Percentiles rank a stretch among this genome's conserved stretches.
Conservation (phyloP, 1,140 invertebrate genomes). For the Temnothorax nylanderi region DNA sequence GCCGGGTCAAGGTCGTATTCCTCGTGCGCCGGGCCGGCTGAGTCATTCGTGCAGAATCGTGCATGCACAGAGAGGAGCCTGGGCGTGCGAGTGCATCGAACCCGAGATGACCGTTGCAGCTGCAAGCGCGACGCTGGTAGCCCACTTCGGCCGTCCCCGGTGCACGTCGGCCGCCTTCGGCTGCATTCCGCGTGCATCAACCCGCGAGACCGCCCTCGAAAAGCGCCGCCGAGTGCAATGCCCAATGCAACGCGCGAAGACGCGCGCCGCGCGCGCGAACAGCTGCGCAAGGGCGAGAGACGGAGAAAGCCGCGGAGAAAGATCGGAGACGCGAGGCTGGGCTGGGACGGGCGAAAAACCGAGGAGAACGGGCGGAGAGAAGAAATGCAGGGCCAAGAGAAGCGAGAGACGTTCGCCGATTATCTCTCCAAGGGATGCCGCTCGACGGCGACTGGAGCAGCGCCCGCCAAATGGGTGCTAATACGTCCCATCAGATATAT, state of each 20-base stretch:
- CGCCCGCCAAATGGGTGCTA: not conserved
- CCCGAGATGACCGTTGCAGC: slow-evolving; percentile 84
- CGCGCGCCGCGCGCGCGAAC: slow-evolving; percentile 62
- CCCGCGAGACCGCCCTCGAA: slow-evolving; percentile 78
- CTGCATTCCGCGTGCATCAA: slow-evolving; percentile 82
- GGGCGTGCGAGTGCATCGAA: slow-evolving; percentile 83
- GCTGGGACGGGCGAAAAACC: slow-evolving; percentile 17
- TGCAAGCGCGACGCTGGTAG: slow-evolving; percentile 75
- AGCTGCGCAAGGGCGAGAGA: slow-evolving; percentile 67
- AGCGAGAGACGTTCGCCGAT: not conserved
- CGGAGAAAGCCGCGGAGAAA: slow-evolving; percentile 50
- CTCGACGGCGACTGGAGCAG: not conserved
- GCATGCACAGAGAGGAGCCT: slow-evolving; percentile 65
- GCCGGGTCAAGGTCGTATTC: slow-evolving; percentile 84
- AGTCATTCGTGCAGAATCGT: slow-evolving; percentile 81
- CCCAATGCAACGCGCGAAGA: slow-evolving; percentile 73
- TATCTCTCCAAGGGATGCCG: slow-evolving; percentile 25
- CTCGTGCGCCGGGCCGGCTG: slow-evolving; percentile 79
- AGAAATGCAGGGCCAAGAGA: slow-evolving; percentile 18
- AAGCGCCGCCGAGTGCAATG: slow-evolving; percentile 80
- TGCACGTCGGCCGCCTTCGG: slow-evolving; percentile 74
- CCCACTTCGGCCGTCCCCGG: slow-evolving; percentile 32
- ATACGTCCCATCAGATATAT: not conserved
- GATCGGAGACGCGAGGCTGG: not conserved
- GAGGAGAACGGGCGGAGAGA: slow-evolving; percentile 4